phyloP scores from a whole-genome alignment of 2,113 vertebrate genomes.

The Cygnus buccinator region DNA sequence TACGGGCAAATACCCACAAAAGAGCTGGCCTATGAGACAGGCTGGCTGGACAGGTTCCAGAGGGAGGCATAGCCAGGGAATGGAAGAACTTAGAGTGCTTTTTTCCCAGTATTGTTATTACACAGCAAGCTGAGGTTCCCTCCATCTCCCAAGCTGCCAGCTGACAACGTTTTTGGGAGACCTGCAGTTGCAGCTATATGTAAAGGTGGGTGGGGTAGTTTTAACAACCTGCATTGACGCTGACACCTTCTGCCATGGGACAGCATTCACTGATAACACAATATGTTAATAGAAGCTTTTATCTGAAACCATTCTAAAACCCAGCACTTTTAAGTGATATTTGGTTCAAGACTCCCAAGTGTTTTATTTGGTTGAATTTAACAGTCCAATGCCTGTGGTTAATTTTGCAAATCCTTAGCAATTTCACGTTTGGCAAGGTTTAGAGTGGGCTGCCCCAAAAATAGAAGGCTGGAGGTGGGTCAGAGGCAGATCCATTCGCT shows the following conservation, averaged over 20 bases:
- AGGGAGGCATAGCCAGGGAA: not conserved
- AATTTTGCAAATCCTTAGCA: not conserved
- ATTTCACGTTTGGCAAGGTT: not conserved
- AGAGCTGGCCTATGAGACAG: not conserved
- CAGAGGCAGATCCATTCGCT: fast-evolving
- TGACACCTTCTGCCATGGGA: not conserved
- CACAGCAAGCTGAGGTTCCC: not conserved
- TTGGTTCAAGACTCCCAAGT: not conserved
- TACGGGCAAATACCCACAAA: not conserved
- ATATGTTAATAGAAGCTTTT: fast-evolving
- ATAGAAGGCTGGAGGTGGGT: not conserved
- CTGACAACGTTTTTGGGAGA: not conserved
- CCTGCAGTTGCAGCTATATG: fast-evolving
- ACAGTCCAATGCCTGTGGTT: not conserved
- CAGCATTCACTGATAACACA: not conserved
- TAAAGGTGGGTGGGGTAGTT: not conserved
- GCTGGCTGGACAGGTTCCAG: not conserved
- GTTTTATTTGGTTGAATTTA: not conserved
- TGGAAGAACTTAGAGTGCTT: not conserved
- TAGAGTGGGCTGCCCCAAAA: not conserved
- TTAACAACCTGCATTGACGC: too few species aligned
- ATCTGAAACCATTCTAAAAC: not conserved
- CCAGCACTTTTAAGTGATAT: not conserved
- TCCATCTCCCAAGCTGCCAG: not conserved
- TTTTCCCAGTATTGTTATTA: fast-evolving